These are phyloP conservation scores for Cromileptes altivelis DNA, from an alignment of 2,113 vertebrate species.

Conservation along the genomic window DNA sequence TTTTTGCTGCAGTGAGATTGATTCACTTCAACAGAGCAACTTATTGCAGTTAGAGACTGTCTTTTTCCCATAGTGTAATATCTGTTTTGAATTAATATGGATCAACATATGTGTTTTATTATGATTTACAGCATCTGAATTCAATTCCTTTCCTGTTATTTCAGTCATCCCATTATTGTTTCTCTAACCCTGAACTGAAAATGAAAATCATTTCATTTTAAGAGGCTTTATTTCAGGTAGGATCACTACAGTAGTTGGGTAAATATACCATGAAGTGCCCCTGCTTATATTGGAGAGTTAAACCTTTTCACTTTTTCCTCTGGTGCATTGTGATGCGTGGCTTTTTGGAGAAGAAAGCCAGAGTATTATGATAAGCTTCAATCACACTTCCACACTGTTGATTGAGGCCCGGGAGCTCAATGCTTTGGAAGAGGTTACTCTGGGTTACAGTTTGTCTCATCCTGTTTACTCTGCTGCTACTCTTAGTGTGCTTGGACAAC, in stretches of 20 bases:
- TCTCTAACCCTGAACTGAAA: slow-evolving; percentile 11
- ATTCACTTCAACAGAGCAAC: slow-evolving; percentile 27
- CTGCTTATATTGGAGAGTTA: slow-evolving; percentile 42
- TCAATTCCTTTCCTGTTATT: slow-evolving; percentile 28
- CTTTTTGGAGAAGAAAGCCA: slow-evolving; percentile 61
- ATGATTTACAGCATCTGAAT: slow-evolving; percentile 34
- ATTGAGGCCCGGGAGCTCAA: slow-evolving; percentile 59
- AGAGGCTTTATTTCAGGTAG: slow-evolving; percentile 14
- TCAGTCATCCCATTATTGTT: slow-evolving; percentile 35
- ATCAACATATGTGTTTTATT: slow-evolving; percentile 52
- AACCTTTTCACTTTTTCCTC: slow-evolving; percentile 47
- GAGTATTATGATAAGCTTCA: slow-evolving; percentile 70
- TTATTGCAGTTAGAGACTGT: neutral
- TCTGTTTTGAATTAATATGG: slow-evolving; percentile 54
- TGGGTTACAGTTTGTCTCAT: slow-evolving; percentile 69
- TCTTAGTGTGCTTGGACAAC: slow-evolving; percentile 49
- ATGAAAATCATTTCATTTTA: neutral
- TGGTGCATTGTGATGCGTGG: slow-evolving; percentile 44
- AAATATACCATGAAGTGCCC: slow-evolving; percentile 3
- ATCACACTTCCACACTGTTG: slow-evolving; percentile 63
- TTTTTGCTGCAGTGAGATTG: slow-evolving; percentile 17
- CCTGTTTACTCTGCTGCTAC: slow-evolving; percentile 71
- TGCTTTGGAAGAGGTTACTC: slow-evolving; percentile 53
- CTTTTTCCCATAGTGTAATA: slow-evolving; percentile 4
- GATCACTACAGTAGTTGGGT: neutral